These are phyloP conservation scores for Glareola pratincola DNA, from an alignment of 2,113 vertebrate genomes.

Conservation along the genomic window DNA sequence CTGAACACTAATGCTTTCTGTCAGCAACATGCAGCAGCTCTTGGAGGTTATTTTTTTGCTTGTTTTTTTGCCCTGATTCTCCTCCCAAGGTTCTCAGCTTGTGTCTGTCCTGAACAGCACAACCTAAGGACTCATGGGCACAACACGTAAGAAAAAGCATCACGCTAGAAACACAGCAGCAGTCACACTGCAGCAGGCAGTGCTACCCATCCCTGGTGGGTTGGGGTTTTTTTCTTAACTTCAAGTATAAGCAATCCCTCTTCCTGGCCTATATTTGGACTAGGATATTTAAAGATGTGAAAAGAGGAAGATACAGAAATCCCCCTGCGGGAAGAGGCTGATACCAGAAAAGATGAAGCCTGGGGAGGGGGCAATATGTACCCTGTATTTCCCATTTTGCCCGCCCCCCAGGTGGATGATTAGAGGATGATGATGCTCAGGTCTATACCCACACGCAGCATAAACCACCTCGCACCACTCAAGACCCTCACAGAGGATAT, in stretches of 20 bases:
- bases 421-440: neutral
- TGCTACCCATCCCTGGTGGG: neutral
- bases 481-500: neutral
- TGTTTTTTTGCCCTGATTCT: neutral
- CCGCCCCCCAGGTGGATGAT: neutral
- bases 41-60: neutral
- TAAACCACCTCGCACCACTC: neutral
- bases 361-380: accelerated
- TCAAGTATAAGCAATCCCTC: neutral
- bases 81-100: neutral
- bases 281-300: neutral
- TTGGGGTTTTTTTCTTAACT: neutral
- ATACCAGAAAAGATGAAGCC: neutral
- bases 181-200: neutral
- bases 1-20: neutral
- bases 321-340: neutral
- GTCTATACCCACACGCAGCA: neutral
- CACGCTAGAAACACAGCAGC: neutral
- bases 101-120: neutral
- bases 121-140: neutral
- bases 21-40: neutral
- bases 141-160: neutral
- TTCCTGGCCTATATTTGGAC: neutral
- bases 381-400: neutral
- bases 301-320: neutral